Base-by-base conservation (phyloP, 2,888 invertebrate genomes). In the Idaea biselata region DNA sequence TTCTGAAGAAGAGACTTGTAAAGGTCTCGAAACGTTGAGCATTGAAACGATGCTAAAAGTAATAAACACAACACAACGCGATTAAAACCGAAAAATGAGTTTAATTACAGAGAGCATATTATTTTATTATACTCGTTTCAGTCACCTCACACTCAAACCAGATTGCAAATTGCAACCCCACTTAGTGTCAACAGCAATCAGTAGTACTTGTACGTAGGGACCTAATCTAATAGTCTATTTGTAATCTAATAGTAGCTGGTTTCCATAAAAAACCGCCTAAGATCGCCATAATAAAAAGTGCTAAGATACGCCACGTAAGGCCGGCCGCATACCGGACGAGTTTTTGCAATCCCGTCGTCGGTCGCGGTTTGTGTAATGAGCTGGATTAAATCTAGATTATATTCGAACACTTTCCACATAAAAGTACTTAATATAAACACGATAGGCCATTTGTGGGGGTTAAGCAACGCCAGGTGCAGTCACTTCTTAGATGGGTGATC, bases 301-400 rank as follows among this genome's bases (percentile, higher is more conserved):
- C 11, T 11, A 5, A 44, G 5, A 8, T 14, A 14, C 44, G 44
- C 14, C 44, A 11, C 44, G 44, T 56, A 56, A 56, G 56, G 18
- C 14, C 18, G 18, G 18, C 18, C 18, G 56, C 56, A 56, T 18
- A 56, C 56, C 56, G 17, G 18, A 14, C 56, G 18, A 56, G 18
- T 56, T 56, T 7, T 18, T 56, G 18, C 14, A 18, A 56, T 56
- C 56, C 11, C 18, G 56, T 11, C 56, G 18, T 7, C 56, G 16
- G 17, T 56, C 56, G 56, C 18, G 17, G 16, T 18, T 18, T 18
- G 17, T 56, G 56, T 56, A 56, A 56, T 56, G 56, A 56, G 56
- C 18, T 14, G 18, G 56, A 56, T 56, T 56, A 18, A 56, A 14
- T 18, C 18, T 17, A 56, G 44, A 44, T 44, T 44, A 6, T 3